Conservation (phyloP, 2,888 invertebrate species). For the Isotomurus palustris region DNA sequence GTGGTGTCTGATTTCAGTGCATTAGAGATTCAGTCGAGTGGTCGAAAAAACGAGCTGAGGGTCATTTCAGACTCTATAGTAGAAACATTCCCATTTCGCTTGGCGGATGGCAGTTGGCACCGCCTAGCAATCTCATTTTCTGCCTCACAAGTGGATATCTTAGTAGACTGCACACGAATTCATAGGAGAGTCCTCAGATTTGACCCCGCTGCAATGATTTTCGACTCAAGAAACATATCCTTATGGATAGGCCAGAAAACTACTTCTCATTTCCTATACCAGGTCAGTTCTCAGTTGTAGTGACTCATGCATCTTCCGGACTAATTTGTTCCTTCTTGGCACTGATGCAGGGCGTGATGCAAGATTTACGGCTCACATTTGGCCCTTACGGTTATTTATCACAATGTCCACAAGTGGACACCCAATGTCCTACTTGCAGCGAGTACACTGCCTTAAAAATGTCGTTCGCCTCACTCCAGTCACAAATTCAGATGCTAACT, state of each 20-base stretch:
- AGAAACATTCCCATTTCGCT: conserved; percentile 80
- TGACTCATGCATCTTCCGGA: neutral
- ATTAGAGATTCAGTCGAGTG: conserved; percentile 86
- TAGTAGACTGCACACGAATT: conserved; percentile 79
- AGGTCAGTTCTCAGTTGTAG: conserved; percentile 58
- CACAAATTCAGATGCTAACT: conserved; percentile 74
- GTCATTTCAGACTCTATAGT: conserved; percentile 71
- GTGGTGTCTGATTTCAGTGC: conserved; percentile 58
- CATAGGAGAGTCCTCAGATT: conserved; percentile 54
- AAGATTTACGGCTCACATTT: conserved; percentile 79
- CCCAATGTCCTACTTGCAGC: conserved; percentile 84
- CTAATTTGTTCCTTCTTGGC: neutral
- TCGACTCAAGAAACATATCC: conserved; percentile 50
- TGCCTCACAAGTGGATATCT: conserved; percentile 69
- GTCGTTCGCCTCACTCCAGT: conserved; percentile 73
- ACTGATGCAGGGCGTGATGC: conserved; percentile 71
- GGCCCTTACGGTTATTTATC: conserved; percentile 79
- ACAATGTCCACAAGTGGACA: conserved; percentile 80
- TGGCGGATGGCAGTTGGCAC: conserved; percentile 86
- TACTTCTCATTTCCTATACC: conserved; percentile 77
- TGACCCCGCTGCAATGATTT: conserved; percentile 46
- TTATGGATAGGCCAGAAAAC: conserved; percentile 86
- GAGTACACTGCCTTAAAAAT: conserved; percentile 79
- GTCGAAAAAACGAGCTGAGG: conserved; percentile 78
- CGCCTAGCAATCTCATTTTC: conserved; percentile 75